Evolutionary conservation across 2,113 vertebrate genomes (phyloP).

Genomic region (Gymnobelideus leadbeateri): DNA sequence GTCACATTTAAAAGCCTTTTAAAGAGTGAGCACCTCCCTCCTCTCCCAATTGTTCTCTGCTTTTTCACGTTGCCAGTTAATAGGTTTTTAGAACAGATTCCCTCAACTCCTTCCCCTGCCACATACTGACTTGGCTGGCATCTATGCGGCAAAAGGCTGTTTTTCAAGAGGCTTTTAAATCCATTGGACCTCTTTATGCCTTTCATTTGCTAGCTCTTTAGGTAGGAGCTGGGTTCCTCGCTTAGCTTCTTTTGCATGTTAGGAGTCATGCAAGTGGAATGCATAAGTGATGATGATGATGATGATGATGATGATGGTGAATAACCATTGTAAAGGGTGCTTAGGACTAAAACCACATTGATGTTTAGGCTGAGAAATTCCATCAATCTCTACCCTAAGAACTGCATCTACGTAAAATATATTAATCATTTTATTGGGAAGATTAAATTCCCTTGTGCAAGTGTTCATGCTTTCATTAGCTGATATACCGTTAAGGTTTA

Average conservation of each 20-base stretch:
- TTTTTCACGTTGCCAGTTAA: conserved; percentile 70
- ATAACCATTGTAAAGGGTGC: conserved; percentile 36
- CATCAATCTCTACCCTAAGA: neutral
- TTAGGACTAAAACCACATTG: conserved; percentile 1
- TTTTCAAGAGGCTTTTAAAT: conserved; percentile 76
- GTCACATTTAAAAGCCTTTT: conserved; percentile 75
- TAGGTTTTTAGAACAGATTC: conserved; percentile 73
- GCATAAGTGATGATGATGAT: conserved; percentile 54
- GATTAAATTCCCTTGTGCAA: conserved; percentile 12
- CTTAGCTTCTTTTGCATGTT: conserved; percentile 67
- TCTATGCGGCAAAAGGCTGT: conserved; percentile 64
- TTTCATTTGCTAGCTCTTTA: conserved; percentile 68
- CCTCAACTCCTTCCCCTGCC: conserved; percentile 70
- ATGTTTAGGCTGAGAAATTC: conserved; percentile 29
- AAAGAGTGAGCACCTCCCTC: conserved; percentile 70
- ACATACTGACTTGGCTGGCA: conserved; percentile 59
- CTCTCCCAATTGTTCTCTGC: conserved; percentile 58
- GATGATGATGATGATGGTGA: conserved; percentile 30
- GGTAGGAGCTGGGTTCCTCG: conserved; percentile 59
- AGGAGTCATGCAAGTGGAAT: conserved; percentile 39
- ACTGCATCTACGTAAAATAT: neutral
- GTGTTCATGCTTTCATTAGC: conserved; percentile 22
- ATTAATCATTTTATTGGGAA: neutral
- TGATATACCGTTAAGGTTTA: conserved; percentile 8
- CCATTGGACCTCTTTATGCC: conserved; percentile 57